Evolutionary conservation across 2,888 invertebrate species (phyloP).

Genomic region (Ligdia adustata): DNA sequence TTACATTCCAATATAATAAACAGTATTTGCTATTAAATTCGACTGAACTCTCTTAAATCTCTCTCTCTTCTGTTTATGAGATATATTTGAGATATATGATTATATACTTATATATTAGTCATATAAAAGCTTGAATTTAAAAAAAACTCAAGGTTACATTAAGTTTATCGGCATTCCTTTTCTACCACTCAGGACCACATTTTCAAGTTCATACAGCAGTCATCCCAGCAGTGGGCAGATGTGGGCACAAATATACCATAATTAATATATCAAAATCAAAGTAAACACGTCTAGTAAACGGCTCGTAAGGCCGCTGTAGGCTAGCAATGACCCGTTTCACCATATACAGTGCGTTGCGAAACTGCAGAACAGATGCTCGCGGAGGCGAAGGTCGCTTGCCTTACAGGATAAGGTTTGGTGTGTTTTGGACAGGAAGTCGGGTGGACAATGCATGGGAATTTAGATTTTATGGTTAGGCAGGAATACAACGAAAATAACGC

Average conservation of each 20-base stretch:
- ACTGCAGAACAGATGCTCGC: constrained; percentile 61
- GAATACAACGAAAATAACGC: too few relatives aligned
- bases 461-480: not conserved
- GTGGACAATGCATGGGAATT: not conserved
- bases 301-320: constrained; percentile 58
- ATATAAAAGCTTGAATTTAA: too few relatives aligned
- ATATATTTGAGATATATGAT: too few relatives aligned
- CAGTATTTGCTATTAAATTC: too few relatives aligned
- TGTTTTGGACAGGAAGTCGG: constrained; percentile 16
- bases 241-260: constrained; percentile 19
- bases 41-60: too few relatives aligned
- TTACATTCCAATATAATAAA: too few relatives aligned
- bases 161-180: too few relatives aligned
- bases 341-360: constrained; percentile 67
- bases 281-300: constrained; percentile 28
- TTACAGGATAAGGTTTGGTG: not conserved
- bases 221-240: constrained; percentile 10
- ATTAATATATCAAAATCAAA: constrained; percentile 31
- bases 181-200: too few relatives aligned
- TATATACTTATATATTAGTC: too few relatives aligned
- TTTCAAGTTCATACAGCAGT: constrained; percentile 10
- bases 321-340: constrained; percentile 73
- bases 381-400: constrained; percentile 47
- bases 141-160: too few relatives aligned
- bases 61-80: too few relatives aligned